Evolutionary conservation across 1,140 invertebrate genomes (phyloP).

Genomic region (Latrodectus geometricus): DNA sequence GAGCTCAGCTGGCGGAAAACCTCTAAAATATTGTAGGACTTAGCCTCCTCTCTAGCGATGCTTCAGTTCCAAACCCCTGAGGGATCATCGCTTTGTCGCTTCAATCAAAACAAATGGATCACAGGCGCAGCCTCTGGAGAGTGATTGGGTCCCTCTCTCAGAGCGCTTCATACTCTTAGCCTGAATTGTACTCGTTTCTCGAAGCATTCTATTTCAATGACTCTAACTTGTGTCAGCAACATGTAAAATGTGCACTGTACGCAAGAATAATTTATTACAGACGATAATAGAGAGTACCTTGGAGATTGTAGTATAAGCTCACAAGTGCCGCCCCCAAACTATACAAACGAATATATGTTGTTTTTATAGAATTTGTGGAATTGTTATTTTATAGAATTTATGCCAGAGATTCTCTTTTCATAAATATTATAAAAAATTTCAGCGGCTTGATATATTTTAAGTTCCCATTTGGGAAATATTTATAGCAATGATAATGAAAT

Average conservation of each 20-base stretch:
- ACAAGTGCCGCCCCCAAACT: no score
- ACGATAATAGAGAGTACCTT: no score
- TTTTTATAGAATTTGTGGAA: no score
- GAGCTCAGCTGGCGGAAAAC: slow-evolving; percentile 53
- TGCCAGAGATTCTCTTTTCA: no score
- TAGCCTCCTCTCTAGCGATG: slow-evolving; percentile 18
- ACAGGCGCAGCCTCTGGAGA: slow-evolving; percentile 21
- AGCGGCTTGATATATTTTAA: no score
- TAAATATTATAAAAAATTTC: no score
- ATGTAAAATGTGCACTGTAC: background rate
- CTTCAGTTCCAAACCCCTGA: slow-evolving; percentile 16
- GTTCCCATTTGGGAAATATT: no score
- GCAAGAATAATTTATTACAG: no score
- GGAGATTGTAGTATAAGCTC: no score
- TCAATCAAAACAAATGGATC: slow-evolving; percentile 60
- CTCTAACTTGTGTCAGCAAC: background rate
- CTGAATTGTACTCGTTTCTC: background rate
- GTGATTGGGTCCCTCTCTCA: slow-evolving; percentile 6
- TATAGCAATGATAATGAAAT: no score
- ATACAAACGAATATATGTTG: no score
- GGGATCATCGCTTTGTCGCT: slow-evolving; percentile 58
- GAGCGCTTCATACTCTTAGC: background rate
- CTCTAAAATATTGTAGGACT: slow-evolving; percentile 57
- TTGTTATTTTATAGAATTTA: no score
- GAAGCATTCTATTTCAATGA: background rate